Conservation (phyloP, 2,113 vertebrate genomes). For the Poecile atricapillus region DNA sequence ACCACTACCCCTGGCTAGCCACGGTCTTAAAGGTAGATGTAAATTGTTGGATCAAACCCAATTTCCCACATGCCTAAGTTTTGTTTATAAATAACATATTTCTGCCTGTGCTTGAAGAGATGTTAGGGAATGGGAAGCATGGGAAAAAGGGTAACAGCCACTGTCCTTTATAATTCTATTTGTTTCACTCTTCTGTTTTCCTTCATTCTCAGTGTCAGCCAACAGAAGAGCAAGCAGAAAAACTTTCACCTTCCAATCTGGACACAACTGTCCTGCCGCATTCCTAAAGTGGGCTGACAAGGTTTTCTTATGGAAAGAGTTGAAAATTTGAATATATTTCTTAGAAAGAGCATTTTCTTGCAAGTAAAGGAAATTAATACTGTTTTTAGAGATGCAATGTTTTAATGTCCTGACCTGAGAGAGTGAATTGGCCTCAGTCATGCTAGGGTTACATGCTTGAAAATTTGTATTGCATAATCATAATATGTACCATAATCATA, state of each 20-base stretch:
- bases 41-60: neutral
- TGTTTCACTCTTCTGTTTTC: neutral
- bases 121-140: neutral
- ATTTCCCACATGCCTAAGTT: neutral
- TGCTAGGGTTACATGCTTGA: neutral
- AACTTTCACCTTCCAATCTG: neutral
- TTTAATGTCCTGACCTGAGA: neutral
- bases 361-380: neutral
- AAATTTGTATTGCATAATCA: neutral
- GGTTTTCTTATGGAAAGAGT: neutral
- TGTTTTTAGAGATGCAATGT: neutral
- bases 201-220: neutral
- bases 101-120: neutral
- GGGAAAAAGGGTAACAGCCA: neutral
- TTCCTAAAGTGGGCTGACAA: neutral
- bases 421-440: neutral
- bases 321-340: neutral
- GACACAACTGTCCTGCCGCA: fast-evolving
- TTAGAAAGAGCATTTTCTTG: neutral
- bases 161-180: neutral
- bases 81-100: neutral
- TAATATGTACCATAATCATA: neutral
- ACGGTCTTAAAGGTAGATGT: neutral
- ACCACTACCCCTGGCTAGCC: neutral
- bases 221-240: neutral